Evolutionary conservation across 2,797 vertebrate genomes (phyloP).

Genomic region (Lacerta viridis): DNA sequence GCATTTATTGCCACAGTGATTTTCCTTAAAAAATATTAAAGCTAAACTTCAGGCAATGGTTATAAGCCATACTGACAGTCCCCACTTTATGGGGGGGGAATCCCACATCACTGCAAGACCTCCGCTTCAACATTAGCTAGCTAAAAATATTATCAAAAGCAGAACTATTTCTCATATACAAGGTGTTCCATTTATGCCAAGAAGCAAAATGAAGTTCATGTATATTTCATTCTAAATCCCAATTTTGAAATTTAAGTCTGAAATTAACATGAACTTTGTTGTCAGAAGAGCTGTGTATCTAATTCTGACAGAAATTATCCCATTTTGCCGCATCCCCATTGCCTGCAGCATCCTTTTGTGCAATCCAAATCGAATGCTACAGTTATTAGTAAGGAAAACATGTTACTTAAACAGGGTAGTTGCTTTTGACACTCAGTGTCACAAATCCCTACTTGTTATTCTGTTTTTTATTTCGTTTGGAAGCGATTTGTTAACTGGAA

Average conservation of each 20-base stretch:
- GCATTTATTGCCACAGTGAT: conserved; percentile 26
- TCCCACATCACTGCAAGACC: conserved; percentile 12
- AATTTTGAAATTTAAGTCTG: conserved; percentile 30
- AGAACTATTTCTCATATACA: conserved; percentile 42
- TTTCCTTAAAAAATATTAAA: conserved; percentile 31
- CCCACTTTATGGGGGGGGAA: conserved; percentile 26
- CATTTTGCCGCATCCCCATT: conserved; percentile 46
- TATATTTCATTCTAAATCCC: conserved; percentile 22
- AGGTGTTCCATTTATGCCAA: conserved; percentile 38
- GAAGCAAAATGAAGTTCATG: conserved; percentile 3
- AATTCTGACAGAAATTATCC: not conserved
- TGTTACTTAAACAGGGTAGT: not conserved
- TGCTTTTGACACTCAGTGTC: conserved; percentile 16
- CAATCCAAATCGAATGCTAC: conserved; percentile 8
- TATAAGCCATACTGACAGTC: conserved; percentile 44
- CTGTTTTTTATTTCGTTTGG: conserved; percentile 32
- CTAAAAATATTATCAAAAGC: conserved; percentile 29
- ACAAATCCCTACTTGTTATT: not conserved
- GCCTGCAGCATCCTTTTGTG: conserved; percentile 4
- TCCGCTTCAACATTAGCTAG: conserved; percentile 36
- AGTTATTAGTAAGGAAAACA: not conserved
- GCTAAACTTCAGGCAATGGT: not conserved
- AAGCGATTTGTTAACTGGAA: conserved; percentile 21
- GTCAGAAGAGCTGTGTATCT: conserved; percentile 3
- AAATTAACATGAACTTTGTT: not conserved